Base-by-base conservation (phyloP, 2,797 vertebrate genomes). In the Sebastes nivosus region DNA sequence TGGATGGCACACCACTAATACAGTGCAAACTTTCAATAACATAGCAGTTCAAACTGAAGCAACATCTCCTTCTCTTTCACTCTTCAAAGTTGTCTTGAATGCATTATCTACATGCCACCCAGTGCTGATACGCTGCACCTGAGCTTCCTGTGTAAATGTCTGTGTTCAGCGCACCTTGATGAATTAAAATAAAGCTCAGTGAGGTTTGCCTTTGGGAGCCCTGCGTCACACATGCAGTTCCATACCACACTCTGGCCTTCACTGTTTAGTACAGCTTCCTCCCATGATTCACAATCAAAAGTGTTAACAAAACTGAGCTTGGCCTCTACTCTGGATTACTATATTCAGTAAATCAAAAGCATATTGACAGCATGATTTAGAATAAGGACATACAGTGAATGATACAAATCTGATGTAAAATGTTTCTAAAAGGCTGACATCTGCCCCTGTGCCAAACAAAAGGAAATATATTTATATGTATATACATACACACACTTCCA, bases 361-460 rank as follows among this genome's bases (percentile, higher is more conserved):
- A 90, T 87, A 94, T 77, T 94, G 96, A 94, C 91, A 94, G 86
- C 93, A 93, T 95, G 93, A 95, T 96, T 96, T 95, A 92, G 92
- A 93, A 80, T 92, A 92, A 95, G 76, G 83, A 91, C 94, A 93
- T 95, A 95, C 75, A 95, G 92, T 88, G 95, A 97, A 96, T 95
- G 92, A 95, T 92, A 96, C 90, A 95, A 96, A 96, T 94, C 88
- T 93, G 94, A 91, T 93, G 92, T 96, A 96, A 96, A 97, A 97
- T 87, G 91, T 96, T 95, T 95, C 92, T 93, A 95, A 94, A 94
- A 94, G 79, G 93, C 94, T 91, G 93, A 95, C 87, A 92, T 94
- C 94, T 95, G 92, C 94, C 95, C 95, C 89, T 93, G 95, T 95
- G 95, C 94, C 95, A 95, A 85, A 96, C 91, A 93, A 94, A 95